A percentile compares a stretch with the other conserved stretches of the same genome.
Evolutionary conservation across 2,113 vertebrate species (phyloP).

Genomic region (Gallinago jamesoni): DNA sequence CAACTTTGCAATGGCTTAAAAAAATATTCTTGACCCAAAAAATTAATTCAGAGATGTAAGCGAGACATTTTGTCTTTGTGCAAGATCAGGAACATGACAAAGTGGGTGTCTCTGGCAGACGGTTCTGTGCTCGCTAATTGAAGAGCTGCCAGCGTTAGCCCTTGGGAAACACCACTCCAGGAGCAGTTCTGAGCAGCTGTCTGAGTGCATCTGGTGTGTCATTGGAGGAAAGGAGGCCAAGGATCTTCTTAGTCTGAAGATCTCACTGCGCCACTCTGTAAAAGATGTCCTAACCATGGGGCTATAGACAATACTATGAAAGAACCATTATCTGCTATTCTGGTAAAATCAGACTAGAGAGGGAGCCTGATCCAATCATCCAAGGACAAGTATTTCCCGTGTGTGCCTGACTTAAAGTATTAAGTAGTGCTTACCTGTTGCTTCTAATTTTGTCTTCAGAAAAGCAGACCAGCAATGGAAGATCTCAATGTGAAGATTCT

Average conservation of each 20-base stretch:
- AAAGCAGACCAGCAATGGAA: background rate
- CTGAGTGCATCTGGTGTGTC: no score
- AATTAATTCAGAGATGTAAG: background rate
- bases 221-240: background rate
- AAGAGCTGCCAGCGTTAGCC: accelerated
- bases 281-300: background rate
- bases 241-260: background rate
- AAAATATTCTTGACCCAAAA: background rate
- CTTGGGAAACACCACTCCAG: background rate
- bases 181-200: background rate
- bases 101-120: background rate
- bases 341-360: background rate
- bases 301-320: background rate
- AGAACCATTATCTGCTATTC: background rate
- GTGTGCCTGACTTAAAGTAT: background rate
- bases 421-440: background rate
- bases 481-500: background rate
- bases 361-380: background rate
- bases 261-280: background rate
- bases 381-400: background rate
- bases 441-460: background rate
- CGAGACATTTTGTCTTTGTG: background rate
- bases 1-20: background rate
- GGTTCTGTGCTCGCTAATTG: background rate
- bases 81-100: background rate